Evolutionary conservation across 2,797 vertebrate genomes (phyloP).

Genomic region (Odontamblyopus lacepedii): DNA sequence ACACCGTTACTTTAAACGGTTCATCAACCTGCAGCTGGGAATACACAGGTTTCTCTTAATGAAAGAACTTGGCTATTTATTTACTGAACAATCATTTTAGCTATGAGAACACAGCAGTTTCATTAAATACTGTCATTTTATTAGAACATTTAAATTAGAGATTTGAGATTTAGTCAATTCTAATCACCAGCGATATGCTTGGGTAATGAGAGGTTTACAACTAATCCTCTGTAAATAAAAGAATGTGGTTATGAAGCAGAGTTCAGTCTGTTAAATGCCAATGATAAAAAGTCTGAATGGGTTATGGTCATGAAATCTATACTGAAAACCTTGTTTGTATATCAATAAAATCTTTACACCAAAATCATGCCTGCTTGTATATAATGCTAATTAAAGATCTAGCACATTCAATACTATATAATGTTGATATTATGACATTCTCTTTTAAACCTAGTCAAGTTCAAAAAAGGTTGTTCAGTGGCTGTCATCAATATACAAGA

Average conservation of each 20-base stretch:
- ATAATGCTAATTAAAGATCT: neutral
- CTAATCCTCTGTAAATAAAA: no score
- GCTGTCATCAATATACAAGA: neutral
- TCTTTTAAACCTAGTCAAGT: neutral
- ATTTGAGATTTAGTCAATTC: no score
- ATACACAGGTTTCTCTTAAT: constrained; percentile 15
- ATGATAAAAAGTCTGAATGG: no score
- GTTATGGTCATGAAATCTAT: no score
- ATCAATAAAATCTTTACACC: neutral
- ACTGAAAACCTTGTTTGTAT: no score
- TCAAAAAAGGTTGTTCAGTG: no score
- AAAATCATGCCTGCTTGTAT: neutral
- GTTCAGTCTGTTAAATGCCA: no score
- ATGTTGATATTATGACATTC: no score
- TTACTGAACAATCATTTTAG: neutral
- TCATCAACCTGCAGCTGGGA: constrained; percentile 17
- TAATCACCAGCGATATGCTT: no score
- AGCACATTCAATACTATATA: neutral
- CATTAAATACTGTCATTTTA: neutral
- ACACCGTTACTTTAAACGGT: constrained; percentile 18
- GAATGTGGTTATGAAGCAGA: no score
- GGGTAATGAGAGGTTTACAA: no score
- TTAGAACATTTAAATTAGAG: neutral
- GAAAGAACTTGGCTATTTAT: constrained; percentile 11
- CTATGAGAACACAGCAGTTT: neutral